Evolutionary conservation across 2,113 vertebrate species (phyloP).

Genomic region (Lutjanus erythropterus): DNA sequence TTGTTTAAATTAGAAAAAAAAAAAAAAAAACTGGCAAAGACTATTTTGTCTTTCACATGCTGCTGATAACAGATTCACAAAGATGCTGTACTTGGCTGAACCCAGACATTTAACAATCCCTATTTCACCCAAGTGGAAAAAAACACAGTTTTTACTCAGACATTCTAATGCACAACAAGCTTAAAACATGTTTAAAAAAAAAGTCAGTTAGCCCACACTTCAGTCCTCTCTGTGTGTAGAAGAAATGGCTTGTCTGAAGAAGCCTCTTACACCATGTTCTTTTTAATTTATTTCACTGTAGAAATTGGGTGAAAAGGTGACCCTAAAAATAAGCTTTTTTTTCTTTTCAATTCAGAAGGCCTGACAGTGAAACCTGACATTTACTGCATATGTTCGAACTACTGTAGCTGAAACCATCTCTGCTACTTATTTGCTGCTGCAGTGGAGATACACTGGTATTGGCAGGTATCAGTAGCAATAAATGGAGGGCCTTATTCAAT

Average conservation of each 20-base stretch:
- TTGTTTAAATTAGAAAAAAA: slow-evolving; percentile 49
- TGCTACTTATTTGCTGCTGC: not conserved
- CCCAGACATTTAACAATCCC: not conserved
- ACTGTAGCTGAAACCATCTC: not conserved
- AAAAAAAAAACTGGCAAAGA: slow-evolving; percentile 17
- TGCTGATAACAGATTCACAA: slow-evolving; percentile 11
- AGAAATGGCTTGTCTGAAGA: not conserved
- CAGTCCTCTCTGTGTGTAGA: not conserved
- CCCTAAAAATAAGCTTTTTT: not conserved
- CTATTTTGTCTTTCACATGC: slow-evolving; percentile 15
- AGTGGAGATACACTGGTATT: not conserved
- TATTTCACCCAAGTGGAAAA: slow-evolving; percentile 11
- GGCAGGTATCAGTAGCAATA: not conserved
- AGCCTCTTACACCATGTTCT: not conserved
- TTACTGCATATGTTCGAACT: not conserved
- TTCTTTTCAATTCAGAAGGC: not conserved
- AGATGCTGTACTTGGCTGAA: not conserved
- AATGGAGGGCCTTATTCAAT: no score
- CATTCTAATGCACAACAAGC: not conserved
- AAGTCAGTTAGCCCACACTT: not conserved
- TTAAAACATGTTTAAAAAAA: no score
- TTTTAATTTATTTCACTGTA: not conserved
- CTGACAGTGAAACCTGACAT: not conserved
- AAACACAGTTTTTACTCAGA: not conserved
- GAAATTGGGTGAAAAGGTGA: not conserved